Percentiles rank a stretch among this genome's conserved stretches.
Evolutionary conservation across 2,797 vertebrate species (phyloP).

Genomic region (Thamnophis elegans): DNA sequence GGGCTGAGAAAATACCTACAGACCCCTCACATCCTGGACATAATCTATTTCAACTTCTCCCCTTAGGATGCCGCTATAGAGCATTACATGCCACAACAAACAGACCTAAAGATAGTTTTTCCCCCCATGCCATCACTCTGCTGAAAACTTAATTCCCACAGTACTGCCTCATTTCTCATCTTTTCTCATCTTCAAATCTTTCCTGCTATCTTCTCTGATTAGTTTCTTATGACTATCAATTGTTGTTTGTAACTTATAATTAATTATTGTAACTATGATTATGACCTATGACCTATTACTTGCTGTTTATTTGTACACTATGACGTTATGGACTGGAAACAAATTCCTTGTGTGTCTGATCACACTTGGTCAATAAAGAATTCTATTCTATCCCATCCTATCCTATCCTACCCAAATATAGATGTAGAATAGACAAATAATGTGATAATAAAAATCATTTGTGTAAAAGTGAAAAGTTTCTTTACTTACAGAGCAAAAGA

Average conservation of each 20-base stretch:
- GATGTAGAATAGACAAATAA: neutral
- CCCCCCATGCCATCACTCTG: neutral
- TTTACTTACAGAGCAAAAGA: neutral
- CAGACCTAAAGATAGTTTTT: neutral
- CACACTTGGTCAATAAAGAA: neutral
- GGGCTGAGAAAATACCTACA: neutral
- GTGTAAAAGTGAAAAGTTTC: conserved; percentile 4
- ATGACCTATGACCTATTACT: neutral
- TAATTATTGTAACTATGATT: neutral
- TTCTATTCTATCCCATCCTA: neutral
- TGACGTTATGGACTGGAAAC: neutral
- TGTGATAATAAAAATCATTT: conserved; percentile 12
- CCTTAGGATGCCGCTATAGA: neutral
- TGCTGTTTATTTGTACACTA: neutral
- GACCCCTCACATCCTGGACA: neutral
- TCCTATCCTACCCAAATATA: neutral
- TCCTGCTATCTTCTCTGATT: neutral
- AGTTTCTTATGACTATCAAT: neutral
- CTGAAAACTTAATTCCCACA: neutral
- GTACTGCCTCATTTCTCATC: neutral
- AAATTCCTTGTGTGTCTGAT: neutral
- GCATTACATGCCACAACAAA: neutral
- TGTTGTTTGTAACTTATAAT: neutral
- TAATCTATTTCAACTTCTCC: neutral
- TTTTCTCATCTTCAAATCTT: neutral